phyloP scores from a whole-genome alignment of 2,797 vertebrate species.

The Tarsius wallacei region DNA sequence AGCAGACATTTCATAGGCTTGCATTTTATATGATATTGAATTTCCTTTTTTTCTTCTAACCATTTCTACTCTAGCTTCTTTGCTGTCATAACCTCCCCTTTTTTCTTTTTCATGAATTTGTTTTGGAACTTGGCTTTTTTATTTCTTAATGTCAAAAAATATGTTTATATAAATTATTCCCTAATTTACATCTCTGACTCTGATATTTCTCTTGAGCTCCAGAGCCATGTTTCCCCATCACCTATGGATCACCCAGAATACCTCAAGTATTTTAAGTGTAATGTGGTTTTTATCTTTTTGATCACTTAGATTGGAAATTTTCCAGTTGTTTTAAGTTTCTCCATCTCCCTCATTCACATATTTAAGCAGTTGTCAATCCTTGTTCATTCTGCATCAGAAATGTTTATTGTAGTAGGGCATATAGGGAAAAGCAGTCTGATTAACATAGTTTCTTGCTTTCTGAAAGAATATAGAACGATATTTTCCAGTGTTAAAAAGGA shows the following conservation, averaged over 20 bases:
- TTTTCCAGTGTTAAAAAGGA: slow-evolving; percentile 90
- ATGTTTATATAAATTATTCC: not conserved
- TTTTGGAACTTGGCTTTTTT: slow-evolving; percentile 65
- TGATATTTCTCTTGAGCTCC: slow-evolving; percentile 52
- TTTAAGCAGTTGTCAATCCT: not conserved
- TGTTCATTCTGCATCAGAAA: slow-evolving; percentile 63
- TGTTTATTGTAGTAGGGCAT: slow-evolving; percentile 24
- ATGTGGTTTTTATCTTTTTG: slow-evolving; percentile 47
- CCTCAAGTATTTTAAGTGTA: slow-evolving; percentile 52
- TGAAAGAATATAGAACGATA: slow-evolving; percentile 90
- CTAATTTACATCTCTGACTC: not conserved
- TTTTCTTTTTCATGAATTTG: slow-evolving; percentile 16
- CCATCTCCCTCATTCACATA: not conserved
- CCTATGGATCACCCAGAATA: not conserved
- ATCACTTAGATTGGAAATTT: not conserved
- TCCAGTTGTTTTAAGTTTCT: slow-evolving; percentile 61
- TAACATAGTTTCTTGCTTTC: slow-evolving; percentile 72
- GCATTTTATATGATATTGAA: not conserved
- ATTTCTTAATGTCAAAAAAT: slow-evolving; percentile 6
- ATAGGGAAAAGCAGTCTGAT: slow-evolving; percentile 48
- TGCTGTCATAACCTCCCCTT: not conserved
- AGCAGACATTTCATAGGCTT: not conserved
- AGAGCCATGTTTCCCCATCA: not conserved
- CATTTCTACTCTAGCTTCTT: slow-evolving; percentile 16
- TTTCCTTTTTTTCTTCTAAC: not conserved